Conservation (phyloP, 2,888 invertebrate genomes). For the Apoderus coryli region DNA sequence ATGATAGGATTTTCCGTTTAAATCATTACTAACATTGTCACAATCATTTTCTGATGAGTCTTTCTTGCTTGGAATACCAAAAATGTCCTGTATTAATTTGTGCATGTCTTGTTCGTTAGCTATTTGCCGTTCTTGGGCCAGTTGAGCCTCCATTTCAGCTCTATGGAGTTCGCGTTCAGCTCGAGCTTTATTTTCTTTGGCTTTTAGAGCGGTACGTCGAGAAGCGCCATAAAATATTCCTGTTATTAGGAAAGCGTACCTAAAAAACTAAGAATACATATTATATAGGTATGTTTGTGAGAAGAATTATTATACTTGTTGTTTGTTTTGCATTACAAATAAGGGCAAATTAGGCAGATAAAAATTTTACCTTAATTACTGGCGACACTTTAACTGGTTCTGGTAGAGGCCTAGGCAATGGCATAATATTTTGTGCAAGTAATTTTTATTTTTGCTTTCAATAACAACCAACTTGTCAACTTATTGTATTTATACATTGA, state of each 20-base stretch:
- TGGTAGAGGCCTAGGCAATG: too few species aligned
- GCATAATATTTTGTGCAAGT: too few species aligned
- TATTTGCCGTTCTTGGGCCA: not conserved
- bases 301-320: too few species aligned
- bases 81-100: not conserved
- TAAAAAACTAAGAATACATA: not conserved
- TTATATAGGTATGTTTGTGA: too few species aligned
- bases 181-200: not conserved
- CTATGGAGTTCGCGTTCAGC: not conserved
- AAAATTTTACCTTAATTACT: constrained; percentile 1
- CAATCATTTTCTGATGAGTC: too few species aligned
- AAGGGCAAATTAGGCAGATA: too few species aligned
- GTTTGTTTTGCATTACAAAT: too few species aligned
- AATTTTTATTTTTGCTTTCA: too few species aligned
- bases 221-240: constrained; percentile 2
- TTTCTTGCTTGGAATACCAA: too few species aligned
- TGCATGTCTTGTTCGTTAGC: not conserved
- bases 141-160: not conserved
- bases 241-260: not conserved
- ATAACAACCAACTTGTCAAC: too few species aligned
- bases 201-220: not conserved
- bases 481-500: too few species aligned
- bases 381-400: not conserved
- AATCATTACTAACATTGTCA: too few species aligned
- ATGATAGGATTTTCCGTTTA: not conserved